A percentile compares a stretch with the other conserved stretches of the same genome.
Conservation (phyloP, 2,797 vertebrate genomes). For the Mus spretus region DNA sequence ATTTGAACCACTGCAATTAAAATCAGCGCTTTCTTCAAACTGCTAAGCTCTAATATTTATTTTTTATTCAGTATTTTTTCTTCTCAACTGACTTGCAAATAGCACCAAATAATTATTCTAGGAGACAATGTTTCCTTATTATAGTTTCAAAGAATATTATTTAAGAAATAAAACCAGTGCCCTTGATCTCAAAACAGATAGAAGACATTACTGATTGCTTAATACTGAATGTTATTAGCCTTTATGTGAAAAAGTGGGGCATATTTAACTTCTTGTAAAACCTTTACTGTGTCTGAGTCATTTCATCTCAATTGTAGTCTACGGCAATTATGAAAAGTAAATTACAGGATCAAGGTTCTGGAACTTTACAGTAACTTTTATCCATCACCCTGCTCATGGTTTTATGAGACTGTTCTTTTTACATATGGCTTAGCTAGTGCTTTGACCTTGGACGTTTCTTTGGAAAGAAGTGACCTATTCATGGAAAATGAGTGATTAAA, state of each 20-base stretch:
- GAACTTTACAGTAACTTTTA: conserved; percentile 48
- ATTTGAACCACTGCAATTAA: conserved; percentile 80
- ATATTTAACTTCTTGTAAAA: conserved; percentile 69
- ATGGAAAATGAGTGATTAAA: background rate
- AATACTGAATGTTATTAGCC: conserved; percentile 23
- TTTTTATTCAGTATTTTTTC: conserved; percentile 27
- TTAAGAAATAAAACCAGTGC: conserved; percentile 30
- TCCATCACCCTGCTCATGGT: background rate
- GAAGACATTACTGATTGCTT: conserved; percentile 43
- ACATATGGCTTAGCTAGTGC: background rate
- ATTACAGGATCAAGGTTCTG: conserved; percentile 32
- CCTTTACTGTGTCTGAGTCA: conserved; percentile 48
- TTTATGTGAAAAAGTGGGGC: conserved; percentile 35
- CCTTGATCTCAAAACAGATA: conserved; percentile 55
- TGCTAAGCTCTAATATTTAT: conserved; percentile 67
- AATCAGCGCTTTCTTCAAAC: conserved; percentile 80
- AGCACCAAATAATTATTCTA: conserved; percentile 61
- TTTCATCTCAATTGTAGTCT: conserved; percentile 28
- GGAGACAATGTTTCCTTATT: background rate
- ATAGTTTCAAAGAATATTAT: background rate
- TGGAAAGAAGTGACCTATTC: conserved; percentile 37
- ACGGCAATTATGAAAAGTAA: conserved; percentile 58
- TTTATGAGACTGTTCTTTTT: background rate
- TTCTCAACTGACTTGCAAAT: conserved; percentile 74
- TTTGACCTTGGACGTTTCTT: conserved; percentile 31